Base-by-base conservation (phyloP, 2,888 invertebrate genomes). In the Bimastos eiseni region DNA sequence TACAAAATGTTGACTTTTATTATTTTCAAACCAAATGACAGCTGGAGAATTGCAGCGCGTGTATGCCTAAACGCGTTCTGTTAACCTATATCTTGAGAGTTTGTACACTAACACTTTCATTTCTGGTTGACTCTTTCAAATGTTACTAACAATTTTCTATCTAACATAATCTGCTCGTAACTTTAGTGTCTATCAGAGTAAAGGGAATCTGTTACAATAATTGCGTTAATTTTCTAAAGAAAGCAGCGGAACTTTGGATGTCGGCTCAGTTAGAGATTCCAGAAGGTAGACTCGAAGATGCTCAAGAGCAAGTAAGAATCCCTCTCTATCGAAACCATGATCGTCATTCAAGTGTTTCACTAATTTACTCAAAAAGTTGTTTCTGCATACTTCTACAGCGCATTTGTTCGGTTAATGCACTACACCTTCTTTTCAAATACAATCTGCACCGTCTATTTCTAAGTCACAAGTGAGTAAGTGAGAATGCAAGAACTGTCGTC, bases 241-340 rank as follows among this genome's bases (percentile, higher is more conserved):
- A 91, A 91, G 94, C 94, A 21, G 94, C 94, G 6, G 92, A 92
- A 37, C 90, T 94, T 90, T 94, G 94, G 94, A 92, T 93, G 93
- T 92, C 93, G 41, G 24, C 86, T 86, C 86, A 36, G 21, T 36
- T 36, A 86, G 36, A 86, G 36, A 33, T 86, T 34, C 37, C 34
- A 34, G 90, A 70, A 70, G 37, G 90, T 33, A 90, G n/a, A 44
- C 13, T 83, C 88, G 30, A 70, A 70, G 70, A 70, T 70, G 13
- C 8, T n/a, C 70, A n/a, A 70, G n/a, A 2, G 30, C 70, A 70
- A 70, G 70, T 70, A 70, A 70, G 70, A 70, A 30, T 13, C 4
- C 1, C 70, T 70, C 30, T 70, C n/a, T n/a, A n/a, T 11, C n/a
- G 11, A n/a, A 70, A n/a, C n/a, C 30, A 70, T 70, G 30, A 70